Conservation (phyloP, 2,113 vertebrate genomes). For the Gorsachius goisagi region DNA sequence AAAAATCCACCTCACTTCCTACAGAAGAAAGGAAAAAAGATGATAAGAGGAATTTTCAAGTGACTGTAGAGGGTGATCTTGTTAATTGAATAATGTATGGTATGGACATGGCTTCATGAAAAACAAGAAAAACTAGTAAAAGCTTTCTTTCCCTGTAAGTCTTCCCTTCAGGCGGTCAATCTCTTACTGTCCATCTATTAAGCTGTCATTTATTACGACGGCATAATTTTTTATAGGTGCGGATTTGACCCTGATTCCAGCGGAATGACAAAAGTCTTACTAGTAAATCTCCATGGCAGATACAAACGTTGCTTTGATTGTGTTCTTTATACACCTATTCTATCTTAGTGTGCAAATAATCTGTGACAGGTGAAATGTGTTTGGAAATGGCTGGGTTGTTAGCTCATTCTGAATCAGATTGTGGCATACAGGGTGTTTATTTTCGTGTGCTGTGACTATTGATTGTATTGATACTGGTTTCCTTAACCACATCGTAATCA, state of each 20-base stretch:
- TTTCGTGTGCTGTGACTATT: background rate
- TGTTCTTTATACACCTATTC: background rate
- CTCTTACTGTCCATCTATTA: background rate
- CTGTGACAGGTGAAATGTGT: background rate
- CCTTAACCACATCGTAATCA: background rate
- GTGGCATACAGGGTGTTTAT: background rate
- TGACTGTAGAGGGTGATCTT: constrained; percentile 19
- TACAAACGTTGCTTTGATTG: background rate
- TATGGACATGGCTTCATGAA: background rate
- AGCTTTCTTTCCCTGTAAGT: background rate
- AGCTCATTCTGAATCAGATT: background rate
- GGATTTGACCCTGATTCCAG: background rate
- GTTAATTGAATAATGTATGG: constrained; percentile 28
- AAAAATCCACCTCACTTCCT: constrained; percentile 42
- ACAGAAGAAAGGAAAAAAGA: constrained; percentile 45
- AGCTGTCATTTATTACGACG: background rate
- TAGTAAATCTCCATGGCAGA: background rate
- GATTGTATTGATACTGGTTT: background rate
- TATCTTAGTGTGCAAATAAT: background rate
- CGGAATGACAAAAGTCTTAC: background rate
- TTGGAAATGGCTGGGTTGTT: background rate
- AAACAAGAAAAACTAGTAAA: background rate
- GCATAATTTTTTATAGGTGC: background rate
- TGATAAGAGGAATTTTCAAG: constrained; percentile 42
- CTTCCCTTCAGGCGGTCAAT: background rate